phyloP scores from a whole-genome alignment of 2,888 invertebrate genomes.

The Diogma glabrata region DNA sequence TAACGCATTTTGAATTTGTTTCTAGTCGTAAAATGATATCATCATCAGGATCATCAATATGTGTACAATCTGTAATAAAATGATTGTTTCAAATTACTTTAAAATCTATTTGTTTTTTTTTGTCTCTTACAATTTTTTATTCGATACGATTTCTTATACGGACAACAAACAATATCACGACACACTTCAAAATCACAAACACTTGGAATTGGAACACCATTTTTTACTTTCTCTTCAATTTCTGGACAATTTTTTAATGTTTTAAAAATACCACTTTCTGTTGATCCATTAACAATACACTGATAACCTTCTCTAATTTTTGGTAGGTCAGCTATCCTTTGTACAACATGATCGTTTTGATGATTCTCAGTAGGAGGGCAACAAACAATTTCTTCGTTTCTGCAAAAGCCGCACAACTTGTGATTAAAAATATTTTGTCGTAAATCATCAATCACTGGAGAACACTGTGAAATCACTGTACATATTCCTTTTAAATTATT shows the following conservation, averaged over 20 bases:
- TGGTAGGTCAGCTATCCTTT: neutral
- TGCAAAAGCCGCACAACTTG: neutral
- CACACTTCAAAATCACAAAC: slow-evolving; percentile 1
- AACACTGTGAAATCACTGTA: neutral
- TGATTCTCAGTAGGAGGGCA: neutral
- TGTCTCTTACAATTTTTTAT: neutral
- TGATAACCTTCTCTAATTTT: neutral
- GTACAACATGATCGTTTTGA: neutral
- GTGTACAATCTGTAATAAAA: too few relatives aligned
- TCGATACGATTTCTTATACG: too few relatives aligned
- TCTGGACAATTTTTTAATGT: neutral
- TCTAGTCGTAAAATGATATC: neutral
- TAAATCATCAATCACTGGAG: neutral
- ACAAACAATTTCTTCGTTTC: neutral
- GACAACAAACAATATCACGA: neutral
- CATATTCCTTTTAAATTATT: neutral
- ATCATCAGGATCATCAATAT: neutral
- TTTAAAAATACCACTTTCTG: neutral
- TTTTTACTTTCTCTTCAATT: too few relatives aligned
- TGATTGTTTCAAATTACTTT: too few relatives aligned
- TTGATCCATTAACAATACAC: neutral
- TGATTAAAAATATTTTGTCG: neutral
- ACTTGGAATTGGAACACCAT: too few relatives aligned
- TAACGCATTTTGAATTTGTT: too few relatives aligned
- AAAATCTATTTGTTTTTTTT: too few relatives aligned